Evolutionary conservation across 2,888 invertebrate species (phyloP).

Genomic region (Crematogaster levior): DNA sequence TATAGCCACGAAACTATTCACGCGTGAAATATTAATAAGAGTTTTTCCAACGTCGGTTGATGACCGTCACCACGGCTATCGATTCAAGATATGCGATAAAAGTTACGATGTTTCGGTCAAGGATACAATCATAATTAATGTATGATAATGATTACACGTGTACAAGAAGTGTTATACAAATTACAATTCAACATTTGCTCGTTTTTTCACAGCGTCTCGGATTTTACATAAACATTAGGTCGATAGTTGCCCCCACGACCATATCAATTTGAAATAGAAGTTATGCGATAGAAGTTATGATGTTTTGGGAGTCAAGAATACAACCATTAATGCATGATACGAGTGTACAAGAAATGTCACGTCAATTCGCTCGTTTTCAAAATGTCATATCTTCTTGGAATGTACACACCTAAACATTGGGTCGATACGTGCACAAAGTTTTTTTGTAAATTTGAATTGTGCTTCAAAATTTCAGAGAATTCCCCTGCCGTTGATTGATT

Average conservation of each 20-base stretch:
- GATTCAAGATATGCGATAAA: constrained; percentile 14
- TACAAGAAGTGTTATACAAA: too few species aligned
- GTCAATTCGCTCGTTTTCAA: background rate
- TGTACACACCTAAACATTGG: background rate
- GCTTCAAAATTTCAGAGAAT: too few species aligned
- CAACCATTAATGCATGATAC: too few species aligned
- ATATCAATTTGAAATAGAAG: too few species aligned
- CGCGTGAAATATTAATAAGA: constrained; percentile 30
- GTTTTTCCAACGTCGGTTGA: constrained; percentile 37
- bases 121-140: constrained; percentile 27
- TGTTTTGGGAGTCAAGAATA: too few species aligned
- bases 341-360: background rate
- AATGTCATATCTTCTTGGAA: background rate
- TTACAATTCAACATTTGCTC: too few species aligned
- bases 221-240: too few species aligned
- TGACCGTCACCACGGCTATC: constrained; percentile 41
- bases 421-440: background rate
- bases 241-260: too few species aligned
- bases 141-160: constrained; percentile 1
- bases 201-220: too few species aligned
- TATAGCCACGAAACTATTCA: constrained; percentile 14
- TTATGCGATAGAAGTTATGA: too few species aligned
- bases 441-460: background rate
- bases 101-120: constrained; percentile 26
- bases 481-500: too few species aligned